A percentile compares a stretch with the other conserved stretches of the same genome.
Conservation (phyloP, 2,113 vertebrate species). For the Microcebus tavaratra region DNA sequence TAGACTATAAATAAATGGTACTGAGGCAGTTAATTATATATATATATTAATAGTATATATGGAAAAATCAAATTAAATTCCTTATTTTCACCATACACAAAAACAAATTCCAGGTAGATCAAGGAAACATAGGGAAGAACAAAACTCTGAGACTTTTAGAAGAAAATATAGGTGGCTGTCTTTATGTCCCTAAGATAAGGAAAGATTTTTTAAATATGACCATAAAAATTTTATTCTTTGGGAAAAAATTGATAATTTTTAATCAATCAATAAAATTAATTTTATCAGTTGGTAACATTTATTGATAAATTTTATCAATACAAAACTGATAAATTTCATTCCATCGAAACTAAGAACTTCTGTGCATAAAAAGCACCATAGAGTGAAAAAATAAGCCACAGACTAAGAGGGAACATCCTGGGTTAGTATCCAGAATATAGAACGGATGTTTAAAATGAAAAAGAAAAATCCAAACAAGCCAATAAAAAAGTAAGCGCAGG, state of each 20-base stretch:
- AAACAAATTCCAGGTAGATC: background rate
- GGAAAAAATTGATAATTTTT: background rate
- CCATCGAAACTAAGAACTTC: conserved; percentile 14
- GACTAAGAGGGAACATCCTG: background rate
- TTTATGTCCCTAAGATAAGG: background rate
- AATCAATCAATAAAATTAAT: background rate
- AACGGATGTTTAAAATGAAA: background rate
- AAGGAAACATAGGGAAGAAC: background rate
- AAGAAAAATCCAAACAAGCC: background rate
- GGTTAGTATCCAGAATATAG: background rate
- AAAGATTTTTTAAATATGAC: background rate
- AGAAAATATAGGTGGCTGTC: background rate
- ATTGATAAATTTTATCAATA: background rate
- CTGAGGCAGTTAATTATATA: background rate
- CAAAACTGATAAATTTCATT: background rate
- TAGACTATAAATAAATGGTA: background rate
- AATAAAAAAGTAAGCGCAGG: background rate
- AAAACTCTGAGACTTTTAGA: background rate
- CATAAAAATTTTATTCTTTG: background rate
- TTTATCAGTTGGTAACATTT: background rate
- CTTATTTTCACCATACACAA: background rate
- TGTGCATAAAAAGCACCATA: background rate
- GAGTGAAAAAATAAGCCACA: background rate
- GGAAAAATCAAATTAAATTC: background rate
- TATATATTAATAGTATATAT: too few relatives aligned